Base-by-base conservation (phyloP, 2,797 vertebrate species). In the Antrozous pallidus region DNA sequence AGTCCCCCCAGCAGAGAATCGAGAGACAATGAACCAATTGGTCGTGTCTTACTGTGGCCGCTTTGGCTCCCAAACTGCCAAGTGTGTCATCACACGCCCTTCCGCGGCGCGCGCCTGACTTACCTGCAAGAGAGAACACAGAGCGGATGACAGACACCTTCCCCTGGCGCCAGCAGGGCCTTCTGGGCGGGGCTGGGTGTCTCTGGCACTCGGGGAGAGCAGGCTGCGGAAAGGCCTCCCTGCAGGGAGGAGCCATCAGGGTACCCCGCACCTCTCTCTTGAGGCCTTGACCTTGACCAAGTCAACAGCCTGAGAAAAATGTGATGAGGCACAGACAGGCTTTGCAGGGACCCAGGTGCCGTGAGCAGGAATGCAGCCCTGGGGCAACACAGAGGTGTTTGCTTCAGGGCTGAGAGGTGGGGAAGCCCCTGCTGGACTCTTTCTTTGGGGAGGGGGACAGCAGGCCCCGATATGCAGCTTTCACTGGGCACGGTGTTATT, bases 71-170 rank as follows among this genome's bases (percentile, higher is more conserved):
- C 96, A 96, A 83, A 97, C 96, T 31, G 94, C 95, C 94, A 83
- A 88, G 49, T 42, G 94, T 97, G 97, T 95, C 96, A 96, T 92
- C 94, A 88, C 79, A 93, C 74, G 93, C 94, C 96, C 95, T 82
- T 90, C 87, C 10, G 97, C 94, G 95, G 95, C 96, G 94, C 54
- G 95, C 82, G 96, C 93, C 97, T 97, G 96, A 98, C 98, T 98
- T 98, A 98, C 97, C 97, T 98, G 96, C 93, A 98, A 98, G 94
- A 98, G 36, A 98, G 80, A 97, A 98, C 3, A 97, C 18, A 97
- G 88, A 85, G 10, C 61, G 79, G 40, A 38, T 97, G 94, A 88
- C 65, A 85, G 95, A 85, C 49, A 67, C n/a, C 45, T 67, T 5
- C 56, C 49, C n/a, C 33, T 10, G 0, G 33, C 47, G 22, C 36